A percentile compares a stretch with the other conserved stretches of the same genome.
Conservation (phyloP, 2,113 vertebrate species). For the Morone chrysops region DNA sequence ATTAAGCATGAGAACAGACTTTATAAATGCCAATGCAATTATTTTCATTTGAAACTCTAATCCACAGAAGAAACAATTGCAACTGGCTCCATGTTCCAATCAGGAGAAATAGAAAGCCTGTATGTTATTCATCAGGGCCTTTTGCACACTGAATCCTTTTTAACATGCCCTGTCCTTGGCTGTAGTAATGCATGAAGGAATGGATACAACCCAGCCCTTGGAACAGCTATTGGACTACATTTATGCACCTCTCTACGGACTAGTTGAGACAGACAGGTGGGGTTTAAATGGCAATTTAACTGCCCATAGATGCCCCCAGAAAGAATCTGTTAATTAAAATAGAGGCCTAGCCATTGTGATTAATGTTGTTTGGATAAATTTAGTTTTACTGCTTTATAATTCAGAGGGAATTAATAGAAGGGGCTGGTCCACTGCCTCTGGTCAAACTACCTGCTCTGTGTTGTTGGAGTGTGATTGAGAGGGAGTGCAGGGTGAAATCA, state of each 20-base stretch:
- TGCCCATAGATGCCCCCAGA: slow-evolving; percentile 53
- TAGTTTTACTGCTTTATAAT: slow-evolving; percentile 68
- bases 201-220: slow-evolving; percentile 55
- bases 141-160: slow-evolving; percentile 50
- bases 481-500: slow-evolving; percentile 33
- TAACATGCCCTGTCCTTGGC: slow-evolving; percentile 28
- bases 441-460: slow-evolving; percentile 73
- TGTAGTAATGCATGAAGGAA: slow-evolving; percentile 44
- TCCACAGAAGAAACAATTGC: not conserved
- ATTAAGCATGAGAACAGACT: not conserved
- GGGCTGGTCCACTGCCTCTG: slow-evolving; percentile 46
- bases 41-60: not conserved
- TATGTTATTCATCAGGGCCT: slow-evolving; percentile 34
- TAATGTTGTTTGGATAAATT: slow-evolving; percentile 73
- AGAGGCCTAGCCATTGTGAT: slow-evolving; percentile 64
- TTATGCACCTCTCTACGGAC: slow-evolving; percentile 60
- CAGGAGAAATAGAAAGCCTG: slow-evolving; percentile 32
- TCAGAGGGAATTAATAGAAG: slow-evolving; percentile 60
- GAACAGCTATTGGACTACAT: slow-evolving; percentile 45
- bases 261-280: slow-evolving; percentile 71
- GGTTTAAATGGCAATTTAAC: slow-evolving; percentile 60
- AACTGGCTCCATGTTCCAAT: slow-evolving; percentile 17
- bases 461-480: slow-evolving; percentile 61
- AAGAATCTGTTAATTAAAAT: slow-evolving; percentile 55
- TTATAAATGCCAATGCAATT: not conserved